These are phyloP conservation scores for Hippocampus comes DNA, from an alignment of 2,113 vertebrate genomes.

Conservation along the genomic window DNA sequence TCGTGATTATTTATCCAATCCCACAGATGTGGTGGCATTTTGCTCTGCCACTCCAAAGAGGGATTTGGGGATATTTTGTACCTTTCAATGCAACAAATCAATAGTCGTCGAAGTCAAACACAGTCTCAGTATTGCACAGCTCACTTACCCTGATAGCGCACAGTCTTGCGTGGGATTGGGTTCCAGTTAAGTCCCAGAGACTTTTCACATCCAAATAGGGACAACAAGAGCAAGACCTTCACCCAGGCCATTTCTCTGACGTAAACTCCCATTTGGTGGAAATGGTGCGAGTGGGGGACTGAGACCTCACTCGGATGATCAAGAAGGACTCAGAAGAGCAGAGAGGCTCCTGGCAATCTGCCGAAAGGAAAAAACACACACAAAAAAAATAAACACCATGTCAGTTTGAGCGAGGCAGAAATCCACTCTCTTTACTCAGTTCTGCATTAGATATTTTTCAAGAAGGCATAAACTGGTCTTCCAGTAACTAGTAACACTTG, in stretches of 20 bases:
- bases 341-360: conserved; percentile 42
- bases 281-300: conserved; percentile 28
- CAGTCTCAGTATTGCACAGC: background rate
- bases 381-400: conserved; percentile 23
- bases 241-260: conserved; percentile 61
- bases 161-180: conserved; percentile 75
- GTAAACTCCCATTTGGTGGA: conserved; percentile 33
- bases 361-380: conserved; percentile 25
- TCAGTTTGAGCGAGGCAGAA: conserved; percentile 31
- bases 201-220: conserved; percentile 67
- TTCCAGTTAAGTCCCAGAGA: conserved; percentile 75
- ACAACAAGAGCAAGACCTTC: conserved; percentile 67
- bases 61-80: background rate
- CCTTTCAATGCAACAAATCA: background rate
- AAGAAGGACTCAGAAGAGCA: conserved; percentile 19
- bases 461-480: conserved; percentile 1
- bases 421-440: conserved; percentile 28
- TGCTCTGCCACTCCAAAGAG: background rate
- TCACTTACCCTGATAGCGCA: conserved; percentile 72
- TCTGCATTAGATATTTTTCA: conserved; percentile 40
- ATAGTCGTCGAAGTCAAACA: background rate
- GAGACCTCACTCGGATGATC: conserved; percentile 34
- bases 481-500: background rate
- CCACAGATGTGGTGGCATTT: background rate
- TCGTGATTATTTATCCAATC: background rate